Evolutionary conservation across 2,113 vertebrate genomes (phyloP).

Genomic region (Galemys pyrenaicus): DNA sequence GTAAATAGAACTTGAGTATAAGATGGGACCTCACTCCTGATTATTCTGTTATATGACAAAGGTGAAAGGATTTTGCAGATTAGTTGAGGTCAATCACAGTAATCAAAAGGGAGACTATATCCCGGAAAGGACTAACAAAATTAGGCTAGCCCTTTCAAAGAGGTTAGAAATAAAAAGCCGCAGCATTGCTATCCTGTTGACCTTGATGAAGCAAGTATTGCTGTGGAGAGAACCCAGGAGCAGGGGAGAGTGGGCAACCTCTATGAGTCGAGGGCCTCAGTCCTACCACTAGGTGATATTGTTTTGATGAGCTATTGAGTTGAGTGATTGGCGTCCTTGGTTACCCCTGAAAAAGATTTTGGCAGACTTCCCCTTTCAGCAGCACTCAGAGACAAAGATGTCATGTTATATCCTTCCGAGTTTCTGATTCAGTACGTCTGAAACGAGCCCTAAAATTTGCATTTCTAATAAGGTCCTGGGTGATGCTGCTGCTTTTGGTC

Average conservation of each 20-base stretch:
- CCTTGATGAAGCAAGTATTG: background rate
- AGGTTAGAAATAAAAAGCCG: background rate
- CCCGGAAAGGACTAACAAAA: too few species aligned
- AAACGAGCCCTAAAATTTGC: background rate
- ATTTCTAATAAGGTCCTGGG: background rate
- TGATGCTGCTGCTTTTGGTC: background rate
- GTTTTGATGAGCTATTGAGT: too few species aligned
- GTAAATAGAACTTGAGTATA: background rate
- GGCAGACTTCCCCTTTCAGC: too few species aligned
- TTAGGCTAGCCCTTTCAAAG: background rate
- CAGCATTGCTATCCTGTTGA: background rate
- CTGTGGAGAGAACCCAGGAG: background rate
- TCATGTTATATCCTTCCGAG: background rate
- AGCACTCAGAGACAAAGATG: too few species aligned
- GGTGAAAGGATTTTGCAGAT: background rate
- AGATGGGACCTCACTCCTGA: background rate
- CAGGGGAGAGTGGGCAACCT: background rate
- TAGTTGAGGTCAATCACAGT: background rate
- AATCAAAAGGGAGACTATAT: background rate
- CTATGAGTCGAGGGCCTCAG: background rate
- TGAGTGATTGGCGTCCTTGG: too few species aligned
- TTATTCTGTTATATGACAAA: background rate
- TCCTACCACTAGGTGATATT: background rate
- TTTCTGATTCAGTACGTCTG: background rate
- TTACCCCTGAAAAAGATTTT: too few species aligned